Conservation (phyloP, 2,113 vertebrate genomes). For the Calcarius ornatus region DNA sequence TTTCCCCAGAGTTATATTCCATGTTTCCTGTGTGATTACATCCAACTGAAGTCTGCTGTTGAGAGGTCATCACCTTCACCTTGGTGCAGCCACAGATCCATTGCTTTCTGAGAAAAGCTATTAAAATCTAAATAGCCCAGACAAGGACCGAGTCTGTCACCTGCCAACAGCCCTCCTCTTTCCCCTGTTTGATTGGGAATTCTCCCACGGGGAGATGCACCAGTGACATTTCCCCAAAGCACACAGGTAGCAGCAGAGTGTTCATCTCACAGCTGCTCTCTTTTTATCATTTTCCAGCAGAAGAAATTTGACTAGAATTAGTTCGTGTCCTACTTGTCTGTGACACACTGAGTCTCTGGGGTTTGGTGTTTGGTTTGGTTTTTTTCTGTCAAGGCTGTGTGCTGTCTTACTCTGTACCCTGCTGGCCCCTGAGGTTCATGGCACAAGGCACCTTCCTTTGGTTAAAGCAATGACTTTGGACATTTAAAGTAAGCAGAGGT, state of each 20-base stretch:
- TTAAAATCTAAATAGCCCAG: background rate
- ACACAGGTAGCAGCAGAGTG: background rate
- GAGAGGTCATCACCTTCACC: background rate
- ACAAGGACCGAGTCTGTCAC: background rate
- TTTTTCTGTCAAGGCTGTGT: background rate
- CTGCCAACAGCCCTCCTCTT: background rate
- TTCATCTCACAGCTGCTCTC: background rate
- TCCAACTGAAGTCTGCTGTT: background rate
- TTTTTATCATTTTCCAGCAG: background rate
- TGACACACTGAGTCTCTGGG: background rate
- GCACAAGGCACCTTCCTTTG: background rate
- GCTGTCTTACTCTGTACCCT: background rate
- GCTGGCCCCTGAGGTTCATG: background rate
- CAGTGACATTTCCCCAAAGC: background rate
- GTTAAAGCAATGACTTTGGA: background rate
- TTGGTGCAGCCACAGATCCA: background rate
- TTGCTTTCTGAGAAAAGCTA: conserved; percentile 3
- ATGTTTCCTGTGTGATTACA: background rate
- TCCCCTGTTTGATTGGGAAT: background rate
- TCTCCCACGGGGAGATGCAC: background rate
- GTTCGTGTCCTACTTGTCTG: background rate
- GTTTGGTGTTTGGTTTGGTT: background rate
- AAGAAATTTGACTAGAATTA: background rate
- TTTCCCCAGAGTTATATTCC: background rate
- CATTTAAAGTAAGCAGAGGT: background rate